Percentiles rank a stretch among this genome's conserved stretches.
phyloP scores from a whole-genome alignment of 2,888 invertebrate species.

The Escarpia spicata region DNA sequence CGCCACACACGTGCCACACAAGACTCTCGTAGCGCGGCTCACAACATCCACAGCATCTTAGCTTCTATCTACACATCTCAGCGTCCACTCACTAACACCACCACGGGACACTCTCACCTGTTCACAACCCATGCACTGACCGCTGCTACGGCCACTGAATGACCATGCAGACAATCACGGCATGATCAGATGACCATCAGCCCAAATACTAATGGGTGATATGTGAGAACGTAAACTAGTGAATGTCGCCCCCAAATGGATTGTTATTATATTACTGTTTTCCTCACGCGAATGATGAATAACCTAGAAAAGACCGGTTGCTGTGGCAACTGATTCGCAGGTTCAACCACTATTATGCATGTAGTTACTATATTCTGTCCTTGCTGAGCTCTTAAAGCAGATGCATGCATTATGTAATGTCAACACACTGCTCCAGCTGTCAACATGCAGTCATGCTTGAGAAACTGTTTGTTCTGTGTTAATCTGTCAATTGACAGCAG shows the following conservation, averaged over 20 bases:
- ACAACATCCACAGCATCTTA: neutral
- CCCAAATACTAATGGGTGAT: neutral
- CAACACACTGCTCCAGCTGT: neutral
- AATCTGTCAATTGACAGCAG: neutral
- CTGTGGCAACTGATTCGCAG: neutral
- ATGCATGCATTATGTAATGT: neutral
- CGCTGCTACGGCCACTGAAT: neutral
- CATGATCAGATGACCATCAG: neutral
- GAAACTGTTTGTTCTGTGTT: neutral
- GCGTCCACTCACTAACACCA: neutral
- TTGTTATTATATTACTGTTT: neutral
- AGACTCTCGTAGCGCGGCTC: neutral
- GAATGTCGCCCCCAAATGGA: neutral
- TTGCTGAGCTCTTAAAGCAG: neutral
- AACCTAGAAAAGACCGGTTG: neutral
- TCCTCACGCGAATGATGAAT: neutral
- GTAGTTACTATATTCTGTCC: neutral
- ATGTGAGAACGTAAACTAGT: neutral
- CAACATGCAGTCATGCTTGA: neutral
- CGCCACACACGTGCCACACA: neutral
- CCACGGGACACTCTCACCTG: slow-evolving; percentile 1
- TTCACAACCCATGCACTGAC: neutral
- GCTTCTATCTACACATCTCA: neutral
- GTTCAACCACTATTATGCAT: neutral
- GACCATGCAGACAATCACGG: neutral